Base-by-base conservation (phyloP, 2,113 vertebrate species). In the Labeo rohita region DNA sequence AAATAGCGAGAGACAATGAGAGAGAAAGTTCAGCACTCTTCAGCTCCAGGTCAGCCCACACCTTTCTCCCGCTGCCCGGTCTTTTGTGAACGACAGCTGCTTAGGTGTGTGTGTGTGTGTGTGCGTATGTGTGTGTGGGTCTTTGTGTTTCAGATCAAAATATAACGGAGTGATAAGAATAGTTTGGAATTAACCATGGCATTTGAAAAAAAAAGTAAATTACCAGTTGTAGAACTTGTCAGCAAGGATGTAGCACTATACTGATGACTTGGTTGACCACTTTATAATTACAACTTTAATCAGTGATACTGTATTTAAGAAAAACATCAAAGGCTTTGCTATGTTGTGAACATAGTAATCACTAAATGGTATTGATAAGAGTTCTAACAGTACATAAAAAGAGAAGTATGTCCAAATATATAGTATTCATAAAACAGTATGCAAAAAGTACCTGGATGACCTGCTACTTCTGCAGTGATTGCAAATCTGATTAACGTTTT, bases 81-180 rank as follows among this genome's bases (percentile, higher is more conserved):
- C 87, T 88, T 88, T 90, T 87, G 89, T 88, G 47, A 66, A 63
- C 49, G 70, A 79, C 87, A 90, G 89, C 89, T 90, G 87, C 88
- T 80, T 50, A 78, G 52, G 73, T 80, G 82, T 84, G 76, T 78
- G 63, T 78, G 56, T 74, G 21, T 84, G 50, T 49, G 65, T 65
- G 36, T 83, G 65, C 73, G 66, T 61, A 13, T 12, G 49, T 66
- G 52, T n/a, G 11, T 81, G 63, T 83, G 80, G 45, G 68, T 66
- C 61, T 72, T 21, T 72, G 39, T 72, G 39, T 4, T 54, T 54
- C 15, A 16, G 15, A 39, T 70, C 36, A 45, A 72, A 45, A 72
- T 45, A 18, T 72, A 39, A 11, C n/a, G 39, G 45, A 34, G 75
- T 54, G 49, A 77, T 34, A 77, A 54, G 36, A 56, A 61, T 15